A percentile compares a stretch with the other conserved stretches of the same genome.
These are phyloP conservation scores for Paedocypris sp. DNA, from an alignment of 2,113 vertebrate species.

Conservation along the genomic window DNA sequence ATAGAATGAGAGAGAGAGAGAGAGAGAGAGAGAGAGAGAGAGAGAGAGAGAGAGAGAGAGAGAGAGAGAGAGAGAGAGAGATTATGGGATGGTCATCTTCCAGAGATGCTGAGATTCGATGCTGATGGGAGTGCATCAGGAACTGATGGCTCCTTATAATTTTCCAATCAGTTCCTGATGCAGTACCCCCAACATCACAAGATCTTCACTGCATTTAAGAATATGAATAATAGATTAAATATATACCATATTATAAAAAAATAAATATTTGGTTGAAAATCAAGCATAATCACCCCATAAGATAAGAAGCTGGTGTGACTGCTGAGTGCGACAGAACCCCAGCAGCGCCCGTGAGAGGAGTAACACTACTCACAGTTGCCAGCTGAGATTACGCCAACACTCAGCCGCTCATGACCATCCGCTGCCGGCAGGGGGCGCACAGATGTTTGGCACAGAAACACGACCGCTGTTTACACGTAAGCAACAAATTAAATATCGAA, in stretches of 20 bases:
- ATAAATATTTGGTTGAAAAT: too few relatives aligned
- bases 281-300: too few relatives aligned
- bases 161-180: constrained; percentile 97
- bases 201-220: constrained; percentile 30
- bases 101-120: too few relatives aligned
- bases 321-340: constrained; percentile 83
- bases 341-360: constrained; percentile 71
- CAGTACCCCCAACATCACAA: constrained; percentile 92
- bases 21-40: too few relatives aligned
- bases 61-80: too few relatives aligned
- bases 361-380: constrained; percentile 87
- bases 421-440: not conserved
- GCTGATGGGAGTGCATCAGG: constrained; percentile 91
- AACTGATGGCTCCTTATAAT: constrained; percentile 70
- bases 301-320: constrained; percentile 31
- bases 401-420: constrained; percentile 48
- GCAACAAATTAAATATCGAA: too few relatives aligned
- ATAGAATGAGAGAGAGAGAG: too few relatives aligned
- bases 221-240: not conserved
- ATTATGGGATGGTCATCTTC: too few relatives aligned
- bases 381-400: constrained; percentile 92
- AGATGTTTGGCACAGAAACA: not conserved
- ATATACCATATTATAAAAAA: too few relatives aligned
- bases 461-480: too few relatives aligned
- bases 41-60: too few relatives aligned